A percentile compares a stretch with the other conserved stretches of the same genome.
These are phyloP conservation scores for Acrossocheilus wenchowensis DNA, from an alignment of 2,797 vertebrate genomes.

Conservation along the genomic window DNA sequence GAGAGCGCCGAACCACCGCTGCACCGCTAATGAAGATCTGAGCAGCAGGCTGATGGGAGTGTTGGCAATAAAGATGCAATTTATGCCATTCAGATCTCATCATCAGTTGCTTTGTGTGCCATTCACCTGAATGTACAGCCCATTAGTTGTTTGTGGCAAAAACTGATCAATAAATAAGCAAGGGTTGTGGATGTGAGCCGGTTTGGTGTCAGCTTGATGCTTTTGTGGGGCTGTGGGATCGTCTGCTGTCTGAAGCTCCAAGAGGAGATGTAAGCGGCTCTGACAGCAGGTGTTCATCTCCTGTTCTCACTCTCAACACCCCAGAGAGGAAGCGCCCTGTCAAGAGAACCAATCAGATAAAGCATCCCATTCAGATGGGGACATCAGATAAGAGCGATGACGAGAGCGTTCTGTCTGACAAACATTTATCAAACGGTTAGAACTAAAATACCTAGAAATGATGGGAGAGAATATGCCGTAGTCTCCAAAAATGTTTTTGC, in stretches of 20 bases:
- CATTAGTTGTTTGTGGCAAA: not conserved
- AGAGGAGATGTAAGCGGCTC: conserved; percentile 43
- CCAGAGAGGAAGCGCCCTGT: conserved; percentile 35
- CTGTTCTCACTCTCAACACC: conserved; percentile 36
- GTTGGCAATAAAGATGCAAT: conserved; percentile 40
- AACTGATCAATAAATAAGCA: conserved; percentile 22
- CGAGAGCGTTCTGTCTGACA: conserved; percentile 25
- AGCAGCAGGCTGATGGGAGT: conserved; percentile 19
- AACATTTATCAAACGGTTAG: conserved; percentile 42
- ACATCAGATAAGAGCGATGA: conserved; percentile 34
- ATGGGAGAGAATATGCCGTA: not conserved
- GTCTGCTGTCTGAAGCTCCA: conserved; percentile 38
- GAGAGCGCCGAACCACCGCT: not conserved
- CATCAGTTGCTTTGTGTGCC: not conserved
- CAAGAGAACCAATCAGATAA: conserved; percentile 51
- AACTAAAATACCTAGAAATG: conserved; percentile 17
- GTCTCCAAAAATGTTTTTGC: not conserved
- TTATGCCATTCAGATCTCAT: conserved; percentile 34
- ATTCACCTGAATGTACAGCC: not conserved
- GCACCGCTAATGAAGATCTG: conserved; percentile 40
- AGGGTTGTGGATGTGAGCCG: not conserved
- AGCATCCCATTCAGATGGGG: conserved; percentile 35
- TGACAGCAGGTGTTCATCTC: conserved; percentile 47
- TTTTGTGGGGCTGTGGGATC: conserved; percentile 32
- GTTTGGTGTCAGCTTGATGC: conserved; percentile 34